Evolutionary conservation across 1,140 invertebrate genomes (phyloP), one percentile per base, ranked within the genome.

Genomic region (Meloidogyne floridensis): DNA sequence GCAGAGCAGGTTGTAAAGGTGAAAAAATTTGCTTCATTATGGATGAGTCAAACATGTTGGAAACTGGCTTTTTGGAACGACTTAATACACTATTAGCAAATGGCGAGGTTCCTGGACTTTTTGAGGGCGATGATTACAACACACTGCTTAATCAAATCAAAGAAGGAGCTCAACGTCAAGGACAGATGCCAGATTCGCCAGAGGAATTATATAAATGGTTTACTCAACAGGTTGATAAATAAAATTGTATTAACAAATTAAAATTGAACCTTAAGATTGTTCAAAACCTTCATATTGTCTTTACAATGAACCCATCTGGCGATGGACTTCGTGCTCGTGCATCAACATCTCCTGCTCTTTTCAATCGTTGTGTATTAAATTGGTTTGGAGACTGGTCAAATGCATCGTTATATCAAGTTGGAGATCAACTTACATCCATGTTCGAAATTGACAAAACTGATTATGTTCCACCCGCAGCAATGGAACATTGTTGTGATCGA

Each of bases 321-420:
- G 96, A 99, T 90, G 98, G 97, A 0, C 92, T 99, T 5, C 98
- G 99, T 91, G 97, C 98, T 91, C 92, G 97, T 81, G 97, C 98
- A 2, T 95, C 97, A 3, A 99, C 98, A 0, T 99, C 97, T 3
- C 98, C 98, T 77, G 98, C 98, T 42, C 92, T 99, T 20, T 99
- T 99, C 92, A 99, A 99, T 92, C 93, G 97, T 90, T 99, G 98
- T 92, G 98, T 99, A 1, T 93, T 99, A 65, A 99, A 99, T 91
- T 99, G 98, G 98, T 99, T 99, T 90, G 98, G 98, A 1, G 98
- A 99, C 92, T 99, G 98, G 98, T 97, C 96, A 11, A 95, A 98
- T 90, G 95, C 95, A 13, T 96, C 97, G 1, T 91, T 98, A 8
- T 99, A 95, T 93, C 96, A 98, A 92, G 95, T 95, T 82, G 91